A percentile compares a stretch with the other conserved stretches of the same genome.
phyloP scores from a whole-genome alignment of 2,888 invertebrate species.

The Trichogramma evanescens region DNA sequence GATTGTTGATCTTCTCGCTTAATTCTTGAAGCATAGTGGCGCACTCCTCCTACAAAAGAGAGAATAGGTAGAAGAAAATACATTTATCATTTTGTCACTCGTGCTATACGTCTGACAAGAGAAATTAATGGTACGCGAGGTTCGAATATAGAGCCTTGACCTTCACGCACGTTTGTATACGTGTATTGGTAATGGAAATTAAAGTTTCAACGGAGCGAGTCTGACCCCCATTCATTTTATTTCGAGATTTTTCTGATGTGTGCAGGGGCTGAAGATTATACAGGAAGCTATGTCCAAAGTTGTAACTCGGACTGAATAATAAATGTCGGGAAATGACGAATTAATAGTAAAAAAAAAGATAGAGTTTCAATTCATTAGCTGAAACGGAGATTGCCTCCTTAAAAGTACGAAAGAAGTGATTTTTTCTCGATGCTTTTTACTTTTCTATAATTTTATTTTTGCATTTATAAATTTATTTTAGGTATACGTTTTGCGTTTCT shows the following conservation, averaged over 20 bases:
- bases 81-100: no score
- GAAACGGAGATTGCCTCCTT: not conserved
- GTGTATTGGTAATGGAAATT: conserved; percentile 34
- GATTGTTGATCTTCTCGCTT: conserved; percentile 77
- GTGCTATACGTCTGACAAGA: no score
- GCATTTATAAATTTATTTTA: no score
- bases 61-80: not conserved
- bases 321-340: no score
- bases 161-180: not conserved
- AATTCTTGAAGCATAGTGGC: conserved; percentile 72
- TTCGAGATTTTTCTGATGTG: conserved; percentile 18
- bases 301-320: no score
- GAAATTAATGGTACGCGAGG: no score
- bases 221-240: conserved; percentile 28
- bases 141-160: conserved; percentile 5
- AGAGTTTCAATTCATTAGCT: conserved; percentile 5
- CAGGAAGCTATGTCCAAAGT: no score
- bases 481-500: no score
- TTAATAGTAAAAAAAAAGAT: not conserved
- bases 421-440: no score
- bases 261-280: no score
- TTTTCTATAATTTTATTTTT: no score
- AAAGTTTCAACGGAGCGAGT: conserved; percentile 40
- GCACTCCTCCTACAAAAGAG: conserved; percentile 73
- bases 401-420: no score